Base-by-base conservation (phyloP, 2,797 vertebrate genomes). In the Varecia variegata region DNA sequence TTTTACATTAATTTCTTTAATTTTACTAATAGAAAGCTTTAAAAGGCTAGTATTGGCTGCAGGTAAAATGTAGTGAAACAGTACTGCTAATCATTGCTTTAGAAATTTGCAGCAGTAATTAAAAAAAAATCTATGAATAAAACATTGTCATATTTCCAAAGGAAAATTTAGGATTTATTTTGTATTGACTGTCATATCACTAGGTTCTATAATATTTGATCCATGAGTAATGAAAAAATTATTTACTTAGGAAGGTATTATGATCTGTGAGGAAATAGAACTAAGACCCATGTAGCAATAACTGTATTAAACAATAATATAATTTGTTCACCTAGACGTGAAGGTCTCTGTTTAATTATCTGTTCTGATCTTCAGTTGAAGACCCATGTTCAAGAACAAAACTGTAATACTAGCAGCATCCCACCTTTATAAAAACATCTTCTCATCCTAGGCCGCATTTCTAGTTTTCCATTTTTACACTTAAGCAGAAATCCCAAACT, bases 191-290 rank as follows among this genome's bases (percentile, higher is more conserved):
- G 25, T 77, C 45, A 81, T 82, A 62, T 95, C 71, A 77, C n/a
- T 47, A 58, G 12, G 18, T 20, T 56, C 79, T 80, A 65, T 80
- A 81, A 56, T 82, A 43, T 87, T 82, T 90, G 30, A 90, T 88
- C 50, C 32, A 84, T 17, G 43, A 91, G 35, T 92, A 87, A 90
- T 95, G 70, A 95, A 87, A 93, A 92, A 52, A 45, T 47, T 27
- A 65, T 80, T 95, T 77, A 94, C 93, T 95, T 47, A 25, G 35
- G 45, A 96, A 77, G 43, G 5, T 21, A 62, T 96, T 92, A 80
- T 90, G 32, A 21, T 67, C 83, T 94, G 35, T 93, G 76, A 96
- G 70, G 74, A 97, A 94, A 93, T 96, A 95, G 94, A 95, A 71
- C 17, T 52, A 90, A 87, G 35, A 56, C 67, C 86, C 70, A 52